Percentiles rank a stretch among this genome's conserved stretches.
Conservation (phyloP, 2,113 vertebrate species). For the Dromaius novaehollandiae region DNA sequence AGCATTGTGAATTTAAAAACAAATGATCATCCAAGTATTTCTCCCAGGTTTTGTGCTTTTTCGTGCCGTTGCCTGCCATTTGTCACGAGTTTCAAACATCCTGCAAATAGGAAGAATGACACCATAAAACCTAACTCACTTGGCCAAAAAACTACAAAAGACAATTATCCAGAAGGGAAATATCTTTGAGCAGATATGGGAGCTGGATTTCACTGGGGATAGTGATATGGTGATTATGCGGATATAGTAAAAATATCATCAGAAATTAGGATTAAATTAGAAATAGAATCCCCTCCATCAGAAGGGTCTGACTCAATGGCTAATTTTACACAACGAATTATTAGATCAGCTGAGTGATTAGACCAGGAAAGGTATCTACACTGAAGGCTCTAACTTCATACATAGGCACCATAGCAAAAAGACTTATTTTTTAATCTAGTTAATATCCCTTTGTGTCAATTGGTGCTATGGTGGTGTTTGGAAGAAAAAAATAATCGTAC, state of each 20-base stretch:
- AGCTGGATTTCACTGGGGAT: neutral
- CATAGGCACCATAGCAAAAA: neutral
- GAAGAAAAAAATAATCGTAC: neutral
- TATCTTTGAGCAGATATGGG: neutral
- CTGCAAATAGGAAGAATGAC: neutral
- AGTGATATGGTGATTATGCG: neutral
- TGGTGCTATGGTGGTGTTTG: neutral
- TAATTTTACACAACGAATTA: neutral
- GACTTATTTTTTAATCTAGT: neutral
- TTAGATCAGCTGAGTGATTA: neutral
- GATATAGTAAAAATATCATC: neutral
- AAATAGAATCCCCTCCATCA: neutral
- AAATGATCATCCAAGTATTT: neutral
- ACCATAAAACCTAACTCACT: neutral
- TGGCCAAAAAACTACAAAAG: neutral
- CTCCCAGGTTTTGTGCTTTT: neutral
- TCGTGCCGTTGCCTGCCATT: neutral
- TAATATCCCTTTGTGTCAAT: neutral
- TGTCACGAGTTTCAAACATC: neutral
- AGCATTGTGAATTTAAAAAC: neutral
- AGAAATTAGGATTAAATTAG: neutral
- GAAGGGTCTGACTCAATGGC: neutral
- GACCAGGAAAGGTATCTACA: neutral
- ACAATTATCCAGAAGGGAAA: neutral
- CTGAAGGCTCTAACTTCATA: neutral